Evolutionary conservation across 92 coral and sea anemone genomes (phyloP), one percentile per base, ranked within the genome.

Genomic region (Scolanthus callimorphus): DNA sequence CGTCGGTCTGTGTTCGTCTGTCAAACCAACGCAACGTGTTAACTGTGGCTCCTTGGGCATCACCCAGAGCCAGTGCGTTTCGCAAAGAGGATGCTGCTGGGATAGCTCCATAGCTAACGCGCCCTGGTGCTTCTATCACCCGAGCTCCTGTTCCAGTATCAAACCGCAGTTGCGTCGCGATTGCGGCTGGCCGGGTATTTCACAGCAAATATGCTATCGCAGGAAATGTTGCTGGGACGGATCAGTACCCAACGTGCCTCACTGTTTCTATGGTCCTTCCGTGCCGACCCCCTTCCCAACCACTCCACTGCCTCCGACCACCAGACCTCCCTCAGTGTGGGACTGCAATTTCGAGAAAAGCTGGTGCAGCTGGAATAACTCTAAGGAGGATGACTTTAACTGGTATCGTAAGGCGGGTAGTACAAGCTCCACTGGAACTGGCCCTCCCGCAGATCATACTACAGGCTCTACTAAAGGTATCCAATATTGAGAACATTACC

Each of bases 261-360:
- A 55, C 50, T 92, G 98, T 55, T 92, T 88, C 79, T 73, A 88
- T 41, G 96, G 95, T 25, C 98, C 98, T 1, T 31, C 81, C 1
- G 85, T 76, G 26, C 96, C 98, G 3, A 92, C 98, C n/a, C 87
- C 96, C 25, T 92, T 92, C 94, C 98, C 98, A 19, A 92, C 98
- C 12, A 80, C 84, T 17, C 70, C 82, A 17, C 86, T 85, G 3
- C 91, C 96, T 3, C 95, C 96, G n/a, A 89, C 90, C 2, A 70
- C 84, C 4, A 57, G 48, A 24, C 96, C 89, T 20, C 96, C 96
- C 11, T 63, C 91, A 20, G 41, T 71, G 9, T 92, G 84, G 84
- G 98, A 92, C 73, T 92, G 98, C 69, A 83, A 71, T 41, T 92
- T 92, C 51, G 96, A 92, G 60, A 59, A 37, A 1, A 80, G 53